phyloP scores from a whole-genome alignment of 2,888 invertebrate species.

The Lathronympha strigana region DNA sequence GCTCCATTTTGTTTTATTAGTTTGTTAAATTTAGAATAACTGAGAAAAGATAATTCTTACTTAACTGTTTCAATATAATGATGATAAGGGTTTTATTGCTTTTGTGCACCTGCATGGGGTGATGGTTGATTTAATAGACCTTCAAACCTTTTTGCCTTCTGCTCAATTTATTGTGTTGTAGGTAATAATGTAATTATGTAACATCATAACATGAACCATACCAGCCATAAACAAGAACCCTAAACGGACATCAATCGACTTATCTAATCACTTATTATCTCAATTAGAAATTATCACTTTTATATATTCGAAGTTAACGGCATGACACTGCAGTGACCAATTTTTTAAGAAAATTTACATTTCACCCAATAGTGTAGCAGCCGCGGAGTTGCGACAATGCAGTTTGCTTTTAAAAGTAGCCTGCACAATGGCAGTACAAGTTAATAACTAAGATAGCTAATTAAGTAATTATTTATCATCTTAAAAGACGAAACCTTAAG shows the following conservation, averaged over 20 bases:
- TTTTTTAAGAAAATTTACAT: no score
- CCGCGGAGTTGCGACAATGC: no score
- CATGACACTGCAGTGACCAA: no score
- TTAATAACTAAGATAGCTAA: background rate
- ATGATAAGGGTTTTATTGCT: background rate
- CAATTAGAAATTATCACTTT: no score
- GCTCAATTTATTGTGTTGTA: background rate
- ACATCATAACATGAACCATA: no score
- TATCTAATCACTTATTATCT: no score
- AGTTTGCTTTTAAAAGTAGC: no score
- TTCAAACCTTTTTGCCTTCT: background rate
- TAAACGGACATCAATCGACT: no score
- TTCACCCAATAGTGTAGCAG: no score
- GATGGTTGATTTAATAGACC: background rate
- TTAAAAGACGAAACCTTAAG: slow-evolving; percentile 15
- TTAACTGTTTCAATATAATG: background rate
- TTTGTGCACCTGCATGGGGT: slow-evolving; percentile 3
- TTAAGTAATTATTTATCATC: background rate
- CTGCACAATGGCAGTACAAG: background rate
- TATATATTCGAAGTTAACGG: no score
- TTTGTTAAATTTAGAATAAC: background rate
- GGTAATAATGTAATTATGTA: no score
- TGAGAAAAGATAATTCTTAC: background rate
- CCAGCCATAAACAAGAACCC: no score
- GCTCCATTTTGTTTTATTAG: background rate